Percentiles rank a stretch among this genome's conserved stretches.
These are phyloP conservation scores for Phrynocephalus vlangalii DNA, from an alignment of 2,797 vertebrate genomes.

Conservation along the genomic window DNA sequence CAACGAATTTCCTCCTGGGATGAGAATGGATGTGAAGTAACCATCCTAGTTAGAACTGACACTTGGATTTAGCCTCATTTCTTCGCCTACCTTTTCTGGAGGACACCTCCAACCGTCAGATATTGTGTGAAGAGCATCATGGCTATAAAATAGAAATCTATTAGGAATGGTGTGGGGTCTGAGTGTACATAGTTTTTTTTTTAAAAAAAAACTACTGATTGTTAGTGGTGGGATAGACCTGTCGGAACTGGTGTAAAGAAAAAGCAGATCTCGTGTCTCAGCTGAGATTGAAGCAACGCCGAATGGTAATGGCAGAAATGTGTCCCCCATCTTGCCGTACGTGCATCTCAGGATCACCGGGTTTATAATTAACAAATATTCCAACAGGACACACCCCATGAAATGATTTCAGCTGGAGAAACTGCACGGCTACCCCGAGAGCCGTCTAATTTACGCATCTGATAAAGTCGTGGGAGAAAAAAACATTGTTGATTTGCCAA, in stretches of 20 bases:
- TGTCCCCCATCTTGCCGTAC: neutral
- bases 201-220: neutral
- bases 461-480: constrained; percentile 70
- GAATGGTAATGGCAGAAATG: neutral
- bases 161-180: neutral
- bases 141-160: constrained; percentile 6
- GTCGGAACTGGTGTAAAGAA: neutral
- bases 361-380: constrained; percentile 81
- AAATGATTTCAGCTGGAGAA: constrained; percentile 68
- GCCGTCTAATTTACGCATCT: constrained; percentile 52
- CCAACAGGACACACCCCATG: constrained; percentile 57
- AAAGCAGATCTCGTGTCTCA: too few species aligned
- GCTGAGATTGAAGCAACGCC: neutral
- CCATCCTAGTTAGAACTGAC: too few species aligned
- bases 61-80: neutral
- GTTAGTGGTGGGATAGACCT: too few species aligned
- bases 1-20: too few species aligned
- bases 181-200: neutral
- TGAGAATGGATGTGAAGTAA: too few species aligned
- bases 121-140: neutral
- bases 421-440: constrained; percentile 68
- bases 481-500: constrained; percentile 70
- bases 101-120: constrained; percentile 24
- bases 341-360: constrained; percentile 39
- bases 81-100: neutral